Evolutionary conservation across 2,113 vertebrate genomes (phyloP).

Genomic region (Ophthalmolycus amberensis): DNA sequence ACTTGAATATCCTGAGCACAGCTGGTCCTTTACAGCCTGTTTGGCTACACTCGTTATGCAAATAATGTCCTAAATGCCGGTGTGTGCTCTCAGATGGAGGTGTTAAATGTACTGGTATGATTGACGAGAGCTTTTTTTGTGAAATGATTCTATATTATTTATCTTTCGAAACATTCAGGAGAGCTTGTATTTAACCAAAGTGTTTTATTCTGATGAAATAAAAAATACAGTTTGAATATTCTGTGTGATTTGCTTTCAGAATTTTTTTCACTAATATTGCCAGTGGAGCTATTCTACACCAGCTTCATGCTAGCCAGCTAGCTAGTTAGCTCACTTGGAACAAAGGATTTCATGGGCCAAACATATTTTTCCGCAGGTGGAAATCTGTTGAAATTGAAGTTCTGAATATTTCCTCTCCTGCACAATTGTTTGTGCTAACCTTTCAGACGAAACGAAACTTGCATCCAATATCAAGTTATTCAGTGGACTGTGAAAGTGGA

Average conservation of each 20-base stretch:
- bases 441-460: too few species aligned
- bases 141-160: conserved; percentile 66
- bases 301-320: neutral
- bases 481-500: neutral
- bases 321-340: neutral
- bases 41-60: conserved; percentile 33
- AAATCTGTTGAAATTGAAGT: neutral
- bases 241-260: neutral
- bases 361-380: neutral
- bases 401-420: neutral
- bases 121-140: conserved; percentile 32
- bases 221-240: conserved; percentile 53
- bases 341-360: too few species aligned
- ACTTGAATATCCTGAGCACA: conserved; percentile 46
- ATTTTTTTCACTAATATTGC: neutral
- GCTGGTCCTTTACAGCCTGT: neutral
- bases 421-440: too few species aligned
- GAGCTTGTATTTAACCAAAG: conserved; percentile 60
- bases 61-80: neutral
- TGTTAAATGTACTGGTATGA: conserved; percentile 12
- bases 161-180: conserved; percentile 45
- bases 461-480: neutral
- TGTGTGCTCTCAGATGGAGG: neutral
- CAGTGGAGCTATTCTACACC: neutral
- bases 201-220: conserved; percentile 76